phyloP scores from a whole-genome alignment of 2,888 invertebrate species.

The Globia sparganii region DNA sequence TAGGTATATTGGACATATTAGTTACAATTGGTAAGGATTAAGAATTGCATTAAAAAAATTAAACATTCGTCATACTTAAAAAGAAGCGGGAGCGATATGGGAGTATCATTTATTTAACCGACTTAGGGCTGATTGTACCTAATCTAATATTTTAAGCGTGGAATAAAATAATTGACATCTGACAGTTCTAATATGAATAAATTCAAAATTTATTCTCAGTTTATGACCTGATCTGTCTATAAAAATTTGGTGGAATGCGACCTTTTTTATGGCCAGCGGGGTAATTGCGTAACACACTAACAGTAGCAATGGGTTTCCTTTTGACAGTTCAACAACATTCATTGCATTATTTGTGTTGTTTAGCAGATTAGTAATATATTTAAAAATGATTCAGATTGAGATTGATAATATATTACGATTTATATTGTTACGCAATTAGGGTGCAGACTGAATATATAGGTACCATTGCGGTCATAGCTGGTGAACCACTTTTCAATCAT shows the following conservation, averaged over 20 bases:
- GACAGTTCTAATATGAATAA: background rate
- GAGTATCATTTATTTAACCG: background rate
- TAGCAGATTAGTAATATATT: too few relatives aligned
- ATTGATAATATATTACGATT: too few relatives aligned
- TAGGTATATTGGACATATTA: conserved; percentile 18
- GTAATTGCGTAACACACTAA: too few relatives aligned
- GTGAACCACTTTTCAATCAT: background rate
- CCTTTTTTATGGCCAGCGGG: too few relatives aligned
- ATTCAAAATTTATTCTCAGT: background rate
- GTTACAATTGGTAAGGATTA: conserved; percentile 15
- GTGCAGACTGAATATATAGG: background rate
- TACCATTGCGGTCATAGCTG: background rate
- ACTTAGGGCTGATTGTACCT: too few relatives aligned
- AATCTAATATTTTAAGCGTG: background rate
- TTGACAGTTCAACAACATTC: too few relatives aligned
- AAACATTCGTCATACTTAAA: background rate
- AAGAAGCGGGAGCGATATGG: background rate
- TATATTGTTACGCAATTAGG: too few relatives aligned
- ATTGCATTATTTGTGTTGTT: too few relatives aligned
- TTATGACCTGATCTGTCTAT: too few relatives aligned
- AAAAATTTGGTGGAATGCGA: too few relatives aligned
- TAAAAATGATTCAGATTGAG: too few relatives aligned
- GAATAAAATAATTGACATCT: background rate
- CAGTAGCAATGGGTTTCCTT: too few relatives aligned
- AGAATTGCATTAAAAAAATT: conserved; percentile 1